Evolutionary conservation across 2,797 vertebrate genomes (phyloP).

Genomic region (Eulemur mongoz): DNA sequence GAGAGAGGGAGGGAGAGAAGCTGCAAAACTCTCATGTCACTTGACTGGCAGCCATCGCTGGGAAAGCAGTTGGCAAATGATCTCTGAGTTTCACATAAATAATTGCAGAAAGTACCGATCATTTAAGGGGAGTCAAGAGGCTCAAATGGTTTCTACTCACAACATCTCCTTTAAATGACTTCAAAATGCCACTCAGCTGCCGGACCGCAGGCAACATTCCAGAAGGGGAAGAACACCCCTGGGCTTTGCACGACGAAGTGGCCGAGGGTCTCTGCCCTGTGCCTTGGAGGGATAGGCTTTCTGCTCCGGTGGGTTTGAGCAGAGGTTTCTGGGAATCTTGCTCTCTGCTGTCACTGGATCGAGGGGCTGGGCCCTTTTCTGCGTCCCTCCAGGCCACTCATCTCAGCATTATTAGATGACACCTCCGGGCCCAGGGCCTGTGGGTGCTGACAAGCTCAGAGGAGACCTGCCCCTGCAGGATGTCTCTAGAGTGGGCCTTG

Average conservation of each 20-base stretch:
- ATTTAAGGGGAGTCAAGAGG: fast-evolving
- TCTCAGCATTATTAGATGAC: fast-evolving
- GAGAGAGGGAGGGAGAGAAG: no score
- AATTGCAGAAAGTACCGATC: background rate
- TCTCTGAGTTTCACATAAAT: background rate
- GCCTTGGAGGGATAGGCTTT: background rate
- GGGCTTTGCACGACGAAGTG: fast-evolving
- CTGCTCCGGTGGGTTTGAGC: background rate
- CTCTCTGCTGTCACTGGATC: background rate
- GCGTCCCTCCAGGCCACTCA: fast-evolving
- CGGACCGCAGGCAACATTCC: fast-evolving
- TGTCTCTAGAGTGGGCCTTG: background rate
- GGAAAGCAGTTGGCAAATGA: background rate
- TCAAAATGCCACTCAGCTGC: fast-evolving
- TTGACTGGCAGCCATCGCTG: background rate
- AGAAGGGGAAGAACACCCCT: fast-evolving
- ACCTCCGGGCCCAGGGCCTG: background rate
- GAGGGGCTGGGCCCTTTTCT: background rate
- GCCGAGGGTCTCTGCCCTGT: fast-evolving
- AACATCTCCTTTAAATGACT: background rate
- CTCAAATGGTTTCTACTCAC: background rate
- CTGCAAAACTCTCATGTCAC: background rate
- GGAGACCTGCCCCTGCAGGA: fast-evolving
- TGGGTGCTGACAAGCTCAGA: no score
- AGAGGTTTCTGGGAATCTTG: background rate